phyloP scores from a whole-genome alignment of 1,140 invertebrate species.

The Sipha flava region DNA sequence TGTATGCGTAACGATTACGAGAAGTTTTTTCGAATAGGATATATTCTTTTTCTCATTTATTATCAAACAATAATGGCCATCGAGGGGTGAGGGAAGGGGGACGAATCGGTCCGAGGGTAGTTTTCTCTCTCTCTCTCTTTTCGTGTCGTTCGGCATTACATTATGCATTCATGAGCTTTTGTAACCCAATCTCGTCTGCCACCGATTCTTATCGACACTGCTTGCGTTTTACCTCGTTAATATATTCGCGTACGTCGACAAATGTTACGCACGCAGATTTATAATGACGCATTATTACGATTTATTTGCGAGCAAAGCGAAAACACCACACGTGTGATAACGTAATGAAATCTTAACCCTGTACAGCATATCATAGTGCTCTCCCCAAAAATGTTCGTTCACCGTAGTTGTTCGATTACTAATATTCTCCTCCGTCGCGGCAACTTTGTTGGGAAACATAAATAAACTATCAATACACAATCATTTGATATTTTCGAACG shows the following conservation, averaged over 20 bases:
- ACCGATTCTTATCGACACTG: slow-evolving; percentile 9
- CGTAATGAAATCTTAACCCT: background rate
- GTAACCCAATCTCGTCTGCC: background rate
- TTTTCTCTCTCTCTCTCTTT: background rate
- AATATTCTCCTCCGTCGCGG: too few relatives aligned
- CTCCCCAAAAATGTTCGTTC: too few relatives aligned
- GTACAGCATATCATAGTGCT: background rate
- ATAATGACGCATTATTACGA: background rate
- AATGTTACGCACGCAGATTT: background rate
- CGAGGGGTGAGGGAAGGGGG: too few relatives aligned
- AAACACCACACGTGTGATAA: background rate
- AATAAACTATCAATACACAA: too few relatives aligned
- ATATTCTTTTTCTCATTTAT: background rate
- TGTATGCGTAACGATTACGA: too few relatives aligned
- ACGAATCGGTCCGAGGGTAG: background rate
- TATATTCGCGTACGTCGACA: slow-evolving; percentile 2
- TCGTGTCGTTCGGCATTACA: background rate
- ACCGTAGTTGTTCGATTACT: too few relatives aligned
- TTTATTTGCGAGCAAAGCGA: background rate
- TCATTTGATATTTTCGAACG: too few relatives aligned
- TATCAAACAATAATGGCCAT: background rate
- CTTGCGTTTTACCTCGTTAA: background rate
- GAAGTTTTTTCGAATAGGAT: background rate
- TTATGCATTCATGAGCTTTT: slow-evolving; percentile 26
- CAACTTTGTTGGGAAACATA: too few relatives aligned